A percentile compares a stretch with the other conserved stretches of the same genome.
These are phyloP conservation scores for Hydrocynus forskahlii DNA, from an alignment of 2,797 vertebrate genomes.

Conservation along the genomic window DNA sequence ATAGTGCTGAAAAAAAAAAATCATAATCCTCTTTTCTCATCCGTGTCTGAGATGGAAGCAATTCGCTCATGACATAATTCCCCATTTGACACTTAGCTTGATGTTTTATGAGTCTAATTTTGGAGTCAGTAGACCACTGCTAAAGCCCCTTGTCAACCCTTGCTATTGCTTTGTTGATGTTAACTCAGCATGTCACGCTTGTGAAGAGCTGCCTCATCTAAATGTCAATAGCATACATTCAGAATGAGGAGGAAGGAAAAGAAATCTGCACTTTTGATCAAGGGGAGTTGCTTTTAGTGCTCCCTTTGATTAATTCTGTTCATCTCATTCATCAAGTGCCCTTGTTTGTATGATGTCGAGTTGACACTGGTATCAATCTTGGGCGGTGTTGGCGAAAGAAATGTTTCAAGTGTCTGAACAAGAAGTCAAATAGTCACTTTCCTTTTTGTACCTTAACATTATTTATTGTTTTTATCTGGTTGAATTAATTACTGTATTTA, in stretches of 20 bases:
- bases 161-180: background rate
- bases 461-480: conserved; percentile 50
- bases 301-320: conserved; percentile 19
- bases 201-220: conserved; percentile 19
- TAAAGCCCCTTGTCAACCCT: background rate
- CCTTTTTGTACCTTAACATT: conserved; percentile 42
- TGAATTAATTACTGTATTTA: conserved; percentile 41
- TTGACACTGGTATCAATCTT: background rate
- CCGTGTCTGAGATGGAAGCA: conserved; percentile 5
- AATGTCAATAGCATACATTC: background rate
- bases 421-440: conserved; percentile 25
- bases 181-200: conserved; percentile 9
- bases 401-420: conserved; percentile 13
- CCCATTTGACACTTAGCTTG: background rate
- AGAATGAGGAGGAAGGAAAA: conserved; percentile 3
- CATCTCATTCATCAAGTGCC: conserved; percentile 32
- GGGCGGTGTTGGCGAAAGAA: background rate
- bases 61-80: conserved; percentile 12
- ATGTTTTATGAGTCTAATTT: background rate
- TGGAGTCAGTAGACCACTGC: background rate
- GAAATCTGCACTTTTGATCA: conserved; percentile 23
- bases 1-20: conserved; percentile 4
- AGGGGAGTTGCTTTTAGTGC: background rate
- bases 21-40: conserved; percentile 33
- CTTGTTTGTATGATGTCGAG: conserved; percentile 19